phyloP scores from a whole-genome alignment of 2,113 vertebrate genomes.

The Callopanchax toddi region DNA sequence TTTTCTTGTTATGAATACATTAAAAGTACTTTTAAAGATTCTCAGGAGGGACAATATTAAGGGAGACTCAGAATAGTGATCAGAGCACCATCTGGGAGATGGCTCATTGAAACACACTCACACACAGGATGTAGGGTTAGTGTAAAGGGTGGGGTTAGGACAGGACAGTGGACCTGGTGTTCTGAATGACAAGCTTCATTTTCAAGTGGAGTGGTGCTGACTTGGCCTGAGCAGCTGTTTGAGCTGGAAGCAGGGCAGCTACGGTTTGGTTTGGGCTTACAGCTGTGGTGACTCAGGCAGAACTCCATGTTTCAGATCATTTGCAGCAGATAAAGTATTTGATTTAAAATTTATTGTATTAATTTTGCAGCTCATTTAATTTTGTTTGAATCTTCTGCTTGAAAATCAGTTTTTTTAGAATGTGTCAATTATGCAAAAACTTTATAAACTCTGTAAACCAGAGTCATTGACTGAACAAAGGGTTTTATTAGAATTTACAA shows the following conservation, averaged over 20 bases:
- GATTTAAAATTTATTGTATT: background rate
- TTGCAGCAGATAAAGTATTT: background rate
- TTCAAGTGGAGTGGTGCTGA: slow-evolving; percentile 48
- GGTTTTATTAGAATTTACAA: background rate
- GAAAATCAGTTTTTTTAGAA: too few relatives aligned
- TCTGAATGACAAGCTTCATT: slow-evolving; percentile 65
- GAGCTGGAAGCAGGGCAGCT: background rate
- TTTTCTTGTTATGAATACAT: slow-evolving; percentile 24
- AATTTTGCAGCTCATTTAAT: background rate
- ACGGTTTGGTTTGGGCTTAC: slow-evolving; percentile 6
- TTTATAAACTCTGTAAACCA: too few relatives aligned
- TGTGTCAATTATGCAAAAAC: too few relatives aligned
- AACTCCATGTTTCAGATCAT: slow-evolving; percentile 11
- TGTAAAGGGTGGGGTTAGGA: slow-evolving; percentile 45
- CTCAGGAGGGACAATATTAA: slow-evolving; percentile 39
- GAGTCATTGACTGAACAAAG: too few relatives aligned
- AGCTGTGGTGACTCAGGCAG: slow-evolving; percentile 42
- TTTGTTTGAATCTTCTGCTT: background rate
- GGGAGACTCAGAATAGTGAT: slow-evolving; percentile 23
- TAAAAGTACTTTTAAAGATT: slow-evolving; percentile 49
- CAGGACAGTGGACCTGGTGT: slow-evolving; percentile 61
- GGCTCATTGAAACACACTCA: slow-evolving; percentile 14
- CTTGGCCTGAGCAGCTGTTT: slow-evolving; percentile 40
- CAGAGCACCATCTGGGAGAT: slow-evolving; percentile 28
- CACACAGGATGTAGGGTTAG: slow-evolving; percentile 26